Evolutionary conservation across 2,113 vertebrate genomes (phyloP).

Genomic region (Leucosticte australis): DNA sequence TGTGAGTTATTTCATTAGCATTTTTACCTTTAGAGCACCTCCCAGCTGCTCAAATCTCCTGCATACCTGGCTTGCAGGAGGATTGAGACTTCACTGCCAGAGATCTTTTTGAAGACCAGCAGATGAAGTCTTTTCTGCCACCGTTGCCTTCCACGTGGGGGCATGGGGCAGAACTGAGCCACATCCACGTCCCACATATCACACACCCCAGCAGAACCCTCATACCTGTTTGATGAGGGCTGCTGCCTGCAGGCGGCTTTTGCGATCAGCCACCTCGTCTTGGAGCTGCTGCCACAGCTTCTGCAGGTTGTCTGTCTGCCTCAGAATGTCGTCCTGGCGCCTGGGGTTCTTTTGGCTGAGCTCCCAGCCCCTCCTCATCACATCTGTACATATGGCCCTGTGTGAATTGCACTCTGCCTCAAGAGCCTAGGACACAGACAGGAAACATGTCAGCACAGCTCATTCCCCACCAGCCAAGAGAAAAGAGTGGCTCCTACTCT

Average conservation of each 20-base stretch:
- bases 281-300: conserved; percentile 80
- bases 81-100: neutral
- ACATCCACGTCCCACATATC: rapidly evolving
- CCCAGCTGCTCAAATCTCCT: neutral
- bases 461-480: neutral
- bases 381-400: conserved; percentile 70
- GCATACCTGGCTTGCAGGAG: neutral
- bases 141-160: neutral
- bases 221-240: conserved; percentile 80
- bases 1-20: neutral
- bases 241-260: conserved; percentile 77
- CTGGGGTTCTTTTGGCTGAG: conserved; percentile 64
- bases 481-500: neutral
- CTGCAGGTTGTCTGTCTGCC: conserved; percentile 75
- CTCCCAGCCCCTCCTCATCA: conserved; percentile 76
- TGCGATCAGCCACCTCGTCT: conserved; percentile 56
- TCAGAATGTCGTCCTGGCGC: conserved; percentile 57
- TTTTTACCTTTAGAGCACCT: neutral
- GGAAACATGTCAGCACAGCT: neutral
- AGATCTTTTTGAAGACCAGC: neutral
- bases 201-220: neutral
- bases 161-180: neutral
- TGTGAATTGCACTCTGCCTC: conserved; percentile 81
- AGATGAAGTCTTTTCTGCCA: neutral
- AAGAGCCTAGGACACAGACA: conserved; percentile 68